Conservation (phyloP, 2,797 vertebrate species). For the Aplochiton taeniatus region DNA sequence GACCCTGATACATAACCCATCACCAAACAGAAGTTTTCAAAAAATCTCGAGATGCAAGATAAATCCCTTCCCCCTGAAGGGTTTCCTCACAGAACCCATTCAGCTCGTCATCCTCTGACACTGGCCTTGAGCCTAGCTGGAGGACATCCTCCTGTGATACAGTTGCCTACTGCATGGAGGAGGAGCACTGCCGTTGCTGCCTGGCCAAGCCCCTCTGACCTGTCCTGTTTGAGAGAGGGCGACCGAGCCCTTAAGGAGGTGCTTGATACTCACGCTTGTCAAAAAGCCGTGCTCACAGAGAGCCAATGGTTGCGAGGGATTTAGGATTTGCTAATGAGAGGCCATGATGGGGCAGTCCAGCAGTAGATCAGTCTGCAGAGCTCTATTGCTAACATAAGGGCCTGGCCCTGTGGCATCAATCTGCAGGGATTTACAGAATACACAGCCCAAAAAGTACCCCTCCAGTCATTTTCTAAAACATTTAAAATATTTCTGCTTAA, state of each 20-base stretch:
- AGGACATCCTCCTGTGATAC: conserved; percentile 40
- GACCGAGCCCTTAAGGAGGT: not conserved
- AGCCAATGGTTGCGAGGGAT: conserved; percentile 30
- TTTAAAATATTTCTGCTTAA: too few species aligned
- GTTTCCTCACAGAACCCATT: conserved; percentile 10
- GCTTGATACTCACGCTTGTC: conserved; percentile 25
- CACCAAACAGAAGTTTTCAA: conserved; percentile 16
- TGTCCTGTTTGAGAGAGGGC: conserved; percentile 23
- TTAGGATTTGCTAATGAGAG: conserved; percentile 40
- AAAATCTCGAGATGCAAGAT: conserved; percentile 7
- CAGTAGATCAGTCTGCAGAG: conserved; percentile 34
- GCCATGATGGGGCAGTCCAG: conserved; percentile 33
- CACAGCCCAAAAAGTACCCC: too few species aligned
- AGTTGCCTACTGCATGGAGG: not conserved
- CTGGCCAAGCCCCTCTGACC: conserved; percentile 36
- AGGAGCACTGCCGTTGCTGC: not conserved
- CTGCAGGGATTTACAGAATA: too few species aligned
- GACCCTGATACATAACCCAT: too few species aligned
- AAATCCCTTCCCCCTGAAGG: conserved; percentile 3
- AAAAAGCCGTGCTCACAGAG: conserved; percentile 21
- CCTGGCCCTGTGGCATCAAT: not conserved
- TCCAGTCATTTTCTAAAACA: too few species aligned
- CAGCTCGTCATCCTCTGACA: conserved; percentile 37
- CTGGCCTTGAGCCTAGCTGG: conserved; percentile 33
- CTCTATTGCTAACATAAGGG: not conserved